Evolutionary conservation across 2,888 invertebrate species (phyloP), one percentile per base, ranked within the genome.

Genomic region (Dioctria linearis): DNA sequence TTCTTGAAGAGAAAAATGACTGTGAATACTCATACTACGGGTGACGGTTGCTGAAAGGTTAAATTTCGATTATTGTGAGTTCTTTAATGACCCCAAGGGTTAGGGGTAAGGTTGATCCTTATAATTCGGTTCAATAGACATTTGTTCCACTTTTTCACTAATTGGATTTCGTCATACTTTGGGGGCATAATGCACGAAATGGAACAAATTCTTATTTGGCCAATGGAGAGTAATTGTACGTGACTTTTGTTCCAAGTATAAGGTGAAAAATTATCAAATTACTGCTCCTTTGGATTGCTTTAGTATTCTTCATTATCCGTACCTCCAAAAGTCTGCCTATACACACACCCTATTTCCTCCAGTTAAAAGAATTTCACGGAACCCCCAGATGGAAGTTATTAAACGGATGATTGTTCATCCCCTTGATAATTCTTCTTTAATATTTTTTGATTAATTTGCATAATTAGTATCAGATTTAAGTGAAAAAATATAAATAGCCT

Each of bases 381-480:
- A 49, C 46, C 40, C 25, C 76, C 76, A 76, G 63, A 9, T 76
- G 76, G n/a, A 13, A 63, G 49, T 49, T 61, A 61, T 75, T 75
- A 61, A 13, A 25, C 59, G 11, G 43, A 40, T n/a, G 4, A 5
- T 42, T 5, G 25, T 61, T 40, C 49, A 49, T 11, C 63, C 54
- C 49, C 63, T n/a, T 25, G 13, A 11, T 59, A 42, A 63, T 43
- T 49, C 63, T 25, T 63, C 25, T 76, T 76, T 76, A 76, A 76
- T 76, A 76, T 76, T 76, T 75, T 76, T 63, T 76, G 76, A 76
- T 76, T 76, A 76, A 76, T 76, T 76, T 76, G 61, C 76, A 76
- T 76, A 76, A 76, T 76, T 76, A 63, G 76, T 76, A 63, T 76
- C 76, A 63, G 63, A 63, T 49, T 49, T 49, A n/a, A 37, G 63